Evolutionary conservation across 2,888 invertebrate species (phyloP).

Genomic region (Rhagonycha lutea): DNA sequence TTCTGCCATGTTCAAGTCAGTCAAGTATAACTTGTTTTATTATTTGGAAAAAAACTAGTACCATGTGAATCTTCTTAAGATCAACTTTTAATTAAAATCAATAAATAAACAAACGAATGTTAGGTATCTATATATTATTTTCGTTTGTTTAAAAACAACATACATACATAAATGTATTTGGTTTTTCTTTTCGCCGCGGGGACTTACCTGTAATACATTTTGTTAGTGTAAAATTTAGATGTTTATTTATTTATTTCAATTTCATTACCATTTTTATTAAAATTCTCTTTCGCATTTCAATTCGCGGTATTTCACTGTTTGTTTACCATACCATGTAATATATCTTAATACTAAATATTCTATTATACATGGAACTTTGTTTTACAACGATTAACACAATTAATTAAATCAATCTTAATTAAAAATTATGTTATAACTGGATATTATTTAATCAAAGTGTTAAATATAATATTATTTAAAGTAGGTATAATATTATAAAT

Average conservation of each 20-base stretch:
- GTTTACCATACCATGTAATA: neutral
- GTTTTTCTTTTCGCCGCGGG: neutral
- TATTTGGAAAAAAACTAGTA: neutral
- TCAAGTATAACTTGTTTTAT: neutral
- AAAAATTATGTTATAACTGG: too few relatives aligned
- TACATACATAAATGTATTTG: neutral
- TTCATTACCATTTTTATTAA: neutral
- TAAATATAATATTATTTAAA: too few relatives aligned
- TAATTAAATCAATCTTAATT: too few relatives aligned
- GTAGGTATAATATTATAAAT: too few relatives aligned
- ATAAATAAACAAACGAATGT: neutral
- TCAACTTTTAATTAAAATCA: neutral
- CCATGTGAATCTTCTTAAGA: neutral
- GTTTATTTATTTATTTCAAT: neutral
- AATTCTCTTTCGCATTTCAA: neutral
- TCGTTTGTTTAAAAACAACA: neutral
- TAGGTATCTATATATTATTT: neutral
- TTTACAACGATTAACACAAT: too few relatives aligned
- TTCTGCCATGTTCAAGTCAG: neutral
- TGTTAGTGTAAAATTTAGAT: neutral
- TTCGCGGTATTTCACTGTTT: neutral
- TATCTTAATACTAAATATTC: neutral
- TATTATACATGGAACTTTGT: neutral
- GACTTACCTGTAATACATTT: neutral
- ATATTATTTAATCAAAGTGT: too few relatives aligned